Percentiles rank a stretch among this genome's conserved stretches.
phyloP scores from a whole-genome alignment of 2,797 vertebrate species.

The Odontamblyopus lacepedii region DNA sequence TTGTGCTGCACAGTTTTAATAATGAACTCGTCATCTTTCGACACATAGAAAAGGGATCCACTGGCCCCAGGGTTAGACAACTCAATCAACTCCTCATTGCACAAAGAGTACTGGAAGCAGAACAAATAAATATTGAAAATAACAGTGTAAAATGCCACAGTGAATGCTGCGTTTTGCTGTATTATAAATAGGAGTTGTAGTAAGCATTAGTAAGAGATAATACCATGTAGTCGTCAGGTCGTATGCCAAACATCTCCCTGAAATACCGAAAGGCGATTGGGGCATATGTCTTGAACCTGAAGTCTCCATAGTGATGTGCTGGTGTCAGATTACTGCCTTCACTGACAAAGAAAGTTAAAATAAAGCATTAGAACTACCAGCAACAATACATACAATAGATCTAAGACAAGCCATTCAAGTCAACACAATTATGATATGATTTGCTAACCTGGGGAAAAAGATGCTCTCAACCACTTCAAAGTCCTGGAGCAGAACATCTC shows the following conservation, averaged over 20 bases:
- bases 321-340: constrained; percentile 95
- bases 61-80: constrained; percentile 93
- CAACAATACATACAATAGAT: constrained; percentile 2
- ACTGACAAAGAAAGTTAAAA: constrained; percentile 63
- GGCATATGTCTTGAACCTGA: constrained; percentile 96
- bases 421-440: neutral
- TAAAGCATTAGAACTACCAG: neutral
- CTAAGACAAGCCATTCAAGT: neutral
- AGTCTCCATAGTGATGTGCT: constrained; percentile 93
- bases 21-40: constrained; percentile 93
- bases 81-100: constrained; percentile 89
- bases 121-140: constrained; percentile 6
- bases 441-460: constrained; percentile 88
- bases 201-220: neutral
- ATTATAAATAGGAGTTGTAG: neutral
- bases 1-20: constrained; percentile 98
- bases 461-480: constrained; percentile 97
- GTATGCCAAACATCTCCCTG: constrained; percentile 94
- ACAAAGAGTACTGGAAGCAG: constrained; percentile 87
- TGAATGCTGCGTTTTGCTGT: neutral
- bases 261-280: constrained; percentile 97
- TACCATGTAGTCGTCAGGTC: constrained; percentile 95
- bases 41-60: constrained; percentile 95
- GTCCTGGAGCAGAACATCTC: constrained; percentile 96
- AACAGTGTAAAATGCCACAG: neutral